Base-by-base conservation (phyloP, 1,140 invertebrate genomes). In the Drosophila watanabei region DNA sequence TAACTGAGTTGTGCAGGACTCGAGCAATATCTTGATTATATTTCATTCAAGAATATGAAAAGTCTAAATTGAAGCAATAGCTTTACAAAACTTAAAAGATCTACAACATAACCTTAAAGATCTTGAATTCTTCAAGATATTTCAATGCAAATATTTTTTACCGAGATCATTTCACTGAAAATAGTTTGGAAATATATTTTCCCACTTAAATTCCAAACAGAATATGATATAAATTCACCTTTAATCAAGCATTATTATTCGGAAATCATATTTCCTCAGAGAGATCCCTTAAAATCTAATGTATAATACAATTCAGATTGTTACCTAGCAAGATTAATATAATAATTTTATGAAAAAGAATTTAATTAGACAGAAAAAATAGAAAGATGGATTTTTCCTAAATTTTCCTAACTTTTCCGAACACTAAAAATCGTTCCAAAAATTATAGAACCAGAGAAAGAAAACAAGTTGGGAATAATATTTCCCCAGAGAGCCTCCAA, bases 1-100 rank as follows among this genome's bases (percentile, higher is more conserved):
- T 33, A 45, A 54, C 48, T 14, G 16, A 83, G 54, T 64, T 83
- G 75, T 79, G 63, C 68, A 48, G 39, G n/a, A 73, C 28, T 32
- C 18, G 8, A 18, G 9, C 20, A 18, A 20, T 11, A 73, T 57
- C 18, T 48, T 41, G 48, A 32, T 37, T 13, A 30, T 35, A 20
- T 14, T 61, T n/a, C 39, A 54, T 28, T 37, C 33, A 37, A 56
- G 18, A 56, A 37, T 56, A 13, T 8, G 4, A 20, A 37, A 8
- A 46, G 5, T 46, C 1, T 2, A 46, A n/a, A n/a, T 16, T 28
- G 5, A 30, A 10, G 24, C 8, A 49, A 49, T n/a, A n/a, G n/a
- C n/a, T n/a, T n/a, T n/a, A n/a, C n/a, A n/a, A n/a, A n/a, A n/a
- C 4, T 18, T 20, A 3, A 14, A 35, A 4, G 14, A 37, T 24